These are phyloP conservation scores for Speoplatyrhinus poulsoni DNA, from an alignment of 2,113 vertebrate species.

Conservation along the genomic window DNA sequence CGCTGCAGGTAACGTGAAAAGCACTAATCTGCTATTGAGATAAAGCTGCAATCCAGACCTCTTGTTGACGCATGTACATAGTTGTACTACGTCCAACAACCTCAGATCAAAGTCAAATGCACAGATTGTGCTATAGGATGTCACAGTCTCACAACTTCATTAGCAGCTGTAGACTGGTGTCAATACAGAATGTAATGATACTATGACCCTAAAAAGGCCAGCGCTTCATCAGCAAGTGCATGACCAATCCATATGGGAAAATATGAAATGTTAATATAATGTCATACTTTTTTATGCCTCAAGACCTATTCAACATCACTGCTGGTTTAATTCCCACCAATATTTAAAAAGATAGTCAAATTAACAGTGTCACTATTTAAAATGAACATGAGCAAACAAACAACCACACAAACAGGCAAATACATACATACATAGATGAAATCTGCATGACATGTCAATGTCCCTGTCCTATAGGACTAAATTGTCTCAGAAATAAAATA, in stretches of 20 bases:
- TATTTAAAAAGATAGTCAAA: not conserved
- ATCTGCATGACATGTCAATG: too few relatives aligned
- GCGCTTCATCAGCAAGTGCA: not conserved
- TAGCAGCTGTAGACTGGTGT: too few relatives aligned
- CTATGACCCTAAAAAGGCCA: not conserved
- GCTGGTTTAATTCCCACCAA: not conserved
- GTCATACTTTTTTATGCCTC: not conserved
- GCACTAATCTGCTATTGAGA: too few relatives aligned
- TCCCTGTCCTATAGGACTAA: too few relatives aligned
- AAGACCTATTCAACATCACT: not conserved
- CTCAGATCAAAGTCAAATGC: not conserved
- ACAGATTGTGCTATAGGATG: not conserved
- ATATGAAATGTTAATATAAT: not conserved
- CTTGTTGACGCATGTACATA: too few relatives aligned
- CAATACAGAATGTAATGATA: not conserved
- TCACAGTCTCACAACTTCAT: not conserved
- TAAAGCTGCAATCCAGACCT: too few relatives aligned
- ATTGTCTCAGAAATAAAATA: too few relatives aligned
- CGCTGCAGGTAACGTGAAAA: too few relatives aligned
- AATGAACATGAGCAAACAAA: not conserved
- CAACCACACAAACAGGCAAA: constrained; percentile 6
- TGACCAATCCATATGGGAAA: not conserved
- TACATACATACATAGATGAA: constrained; percentile 12
- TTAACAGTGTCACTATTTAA: not conserved
- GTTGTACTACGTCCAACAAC: too few relatives aligned